These are phyloP conservation scores for Apoderus coryli DNA, from an alignment of 2,888 invertebrate species.

Conservation along the genomic window DNA sequence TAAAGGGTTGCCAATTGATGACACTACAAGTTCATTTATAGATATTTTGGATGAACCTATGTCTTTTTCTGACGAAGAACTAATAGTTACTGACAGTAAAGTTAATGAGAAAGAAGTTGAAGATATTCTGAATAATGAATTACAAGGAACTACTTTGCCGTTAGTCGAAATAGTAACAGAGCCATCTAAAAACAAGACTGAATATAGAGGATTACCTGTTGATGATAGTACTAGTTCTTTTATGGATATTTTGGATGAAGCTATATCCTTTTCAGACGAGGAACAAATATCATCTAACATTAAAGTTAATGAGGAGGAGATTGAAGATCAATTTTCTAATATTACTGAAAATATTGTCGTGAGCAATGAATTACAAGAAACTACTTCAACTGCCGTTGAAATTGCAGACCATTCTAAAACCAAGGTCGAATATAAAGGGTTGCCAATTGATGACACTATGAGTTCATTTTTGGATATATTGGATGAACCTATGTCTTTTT, in stretches of 20 bases:
- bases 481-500: slow-evolving; percentile 30
- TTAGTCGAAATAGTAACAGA: neutral
- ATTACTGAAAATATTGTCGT: no score
- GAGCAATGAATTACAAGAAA: no score
- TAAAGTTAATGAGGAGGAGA: slow-evolving; percentile 4
- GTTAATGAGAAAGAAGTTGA: neutral
- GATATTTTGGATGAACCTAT: slow-evolving; percentile 25
- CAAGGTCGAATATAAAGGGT: slow-evolving; percentile 18
- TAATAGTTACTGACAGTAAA: neutral
- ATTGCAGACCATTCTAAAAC: neutral
- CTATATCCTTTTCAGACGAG: slow-evolving; percentile 2
- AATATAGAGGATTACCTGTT: slow-evolving; percentile 17
- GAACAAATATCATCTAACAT: slow-evolving; percentile 4
- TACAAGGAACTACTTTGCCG: neutral
- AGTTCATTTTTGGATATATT: slow-evolving; percentile 20
- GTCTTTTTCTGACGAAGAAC: slow-evolving; percentile 20
- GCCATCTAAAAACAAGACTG: slow-evolving; percentile 11
- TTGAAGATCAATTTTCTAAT: no score
- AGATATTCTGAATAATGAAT: neutral
- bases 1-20: slow-evolving; percentile 20
- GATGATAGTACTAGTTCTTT: slow-evolving; percentile 2
- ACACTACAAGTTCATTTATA: slow-evolving; percentile 27
- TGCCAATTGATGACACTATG: slow-evolving; percentile 19
- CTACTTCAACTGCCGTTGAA: no score
- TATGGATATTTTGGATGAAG: slow-evolving; percentile 6